Evolutionary conservation across 2,113 vertebrate species (phyloP).

Genomic region (Amphilophus citrinellus): DNA sequence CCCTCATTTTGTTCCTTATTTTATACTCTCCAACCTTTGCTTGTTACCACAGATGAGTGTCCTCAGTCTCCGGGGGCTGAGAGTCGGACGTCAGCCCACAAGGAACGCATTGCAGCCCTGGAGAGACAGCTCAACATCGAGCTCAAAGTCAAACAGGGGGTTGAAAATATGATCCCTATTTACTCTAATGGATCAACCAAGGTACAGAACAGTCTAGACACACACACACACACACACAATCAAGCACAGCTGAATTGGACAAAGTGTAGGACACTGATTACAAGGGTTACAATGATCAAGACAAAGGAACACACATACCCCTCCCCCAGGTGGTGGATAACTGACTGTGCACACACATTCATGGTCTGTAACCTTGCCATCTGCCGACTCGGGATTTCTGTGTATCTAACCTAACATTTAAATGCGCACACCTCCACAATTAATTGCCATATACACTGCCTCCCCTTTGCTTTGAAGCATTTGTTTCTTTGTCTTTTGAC

Average conservation of each 20-base stretch:
- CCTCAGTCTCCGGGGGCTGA: constrained; percentile 83
- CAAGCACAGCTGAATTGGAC: not conserved
- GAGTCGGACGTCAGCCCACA: constrained; percentile 78
- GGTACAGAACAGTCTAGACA: constrained; percentile 66
- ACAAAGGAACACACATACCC: not conserved
- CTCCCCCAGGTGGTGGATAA: constrained; percentile 2
- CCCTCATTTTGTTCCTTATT: constrained; percentile 26
- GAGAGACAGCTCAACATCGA: constrained; percentile 93
- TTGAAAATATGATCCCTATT: constrained; percentile 93
- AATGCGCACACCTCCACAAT: not conserved
- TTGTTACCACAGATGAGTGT: constrained; percentile 79
- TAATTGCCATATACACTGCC: not conserved
- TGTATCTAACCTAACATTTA: not conserved
- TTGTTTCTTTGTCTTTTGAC: constrained; percentile 10
- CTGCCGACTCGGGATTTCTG: constrained; percentile 37
- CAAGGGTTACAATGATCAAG: not conserved
- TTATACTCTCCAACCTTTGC: constrained; percentile 16
- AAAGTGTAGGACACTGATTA: not conserved
- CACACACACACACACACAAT: not conserved
- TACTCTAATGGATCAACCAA: constrained; percentile 89
- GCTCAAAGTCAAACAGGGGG: constrained; percentile 92
- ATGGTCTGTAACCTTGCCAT: constrained; percentile 26
- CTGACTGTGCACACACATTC: constrained; percentile 3
- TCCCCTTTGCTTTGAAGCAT: not conserved
- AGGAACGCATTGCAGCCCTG: constrained; percentile 86